A percentile compares a stretch with the other conserved stretches of the same genome.
Conservation (phyloP, 2,113 vertebrate species). For the Callionymus lyra region DNA sequence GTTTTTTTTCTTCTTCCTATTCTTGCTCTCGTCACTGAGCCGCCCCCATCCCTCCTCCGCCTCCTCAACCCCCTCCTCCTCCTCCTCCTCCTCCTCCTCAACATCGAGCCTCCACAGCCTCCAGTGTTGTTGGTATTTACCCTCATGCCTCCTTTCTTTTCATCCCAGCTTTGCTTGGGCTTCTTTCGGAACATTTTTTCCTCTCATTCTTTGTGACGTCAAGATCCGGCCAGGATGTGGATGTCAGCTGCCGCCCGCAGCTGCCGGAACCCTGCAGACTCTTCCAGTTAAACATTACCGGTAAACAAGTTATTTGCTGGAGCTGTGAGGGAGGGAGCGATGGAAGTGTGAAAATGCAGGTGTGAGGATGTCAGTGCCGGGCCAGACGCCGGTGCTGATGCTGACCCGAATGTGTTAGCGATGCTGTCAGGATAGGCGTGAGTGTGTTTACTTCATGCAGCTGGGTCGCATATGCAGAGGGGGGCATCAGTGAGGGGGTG, state of each 20-base stretch:
- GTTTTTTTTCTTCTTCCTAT: constrained; percentile 7
- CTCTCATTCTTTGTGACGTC: constrained; percentile 11
- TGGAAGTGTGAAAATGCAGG: constrained; percentile 12
- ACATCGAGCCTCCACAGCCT: constrained; percentile 21
- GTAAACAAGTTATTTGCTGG: constrained; percentile 25
- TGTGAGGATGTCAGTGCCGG: constrained; percentile 13
- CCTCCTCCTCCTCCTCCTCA: constrained; percentile 24
- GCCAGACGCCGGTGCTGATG: constrained; percentile 15
- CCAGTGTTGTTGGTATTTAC: constrained; percentile 25
- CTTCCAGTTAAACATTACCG: constrained; percentile 28
- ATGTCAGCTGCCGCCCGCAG: constrained; percentile 30
- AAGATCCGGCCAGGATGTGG: constrained; percentile 39
- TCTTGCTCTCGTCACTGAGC: constrained; percentile 22
- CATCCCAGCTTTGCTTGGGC: constrained; percentile 11
- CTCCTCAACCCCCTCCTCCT: constrained; percentile 17
- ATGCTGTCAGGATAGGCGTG: constrained; percentile 13
- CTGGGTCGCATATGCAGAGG: not conserved
- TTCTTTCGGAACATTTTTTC: not conserved
- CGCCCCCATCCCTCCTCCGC: constrained; percentile 10
- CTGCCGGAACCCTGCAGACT: constrained; percentile 29
- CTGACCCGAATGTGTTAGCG: constrained; percentile 38
- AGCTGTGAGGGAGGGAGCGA: not conserved
- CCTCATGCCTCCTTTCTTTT: constrained; percentile 10
- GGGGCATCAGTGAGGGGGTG: constrained; percentile 5
- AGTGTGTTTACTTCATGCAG: constrained; percentile 2